Base-by-base conservation (phyloP, 2,888 invertebrate species). In the Eristalis pertinax region DNA sequence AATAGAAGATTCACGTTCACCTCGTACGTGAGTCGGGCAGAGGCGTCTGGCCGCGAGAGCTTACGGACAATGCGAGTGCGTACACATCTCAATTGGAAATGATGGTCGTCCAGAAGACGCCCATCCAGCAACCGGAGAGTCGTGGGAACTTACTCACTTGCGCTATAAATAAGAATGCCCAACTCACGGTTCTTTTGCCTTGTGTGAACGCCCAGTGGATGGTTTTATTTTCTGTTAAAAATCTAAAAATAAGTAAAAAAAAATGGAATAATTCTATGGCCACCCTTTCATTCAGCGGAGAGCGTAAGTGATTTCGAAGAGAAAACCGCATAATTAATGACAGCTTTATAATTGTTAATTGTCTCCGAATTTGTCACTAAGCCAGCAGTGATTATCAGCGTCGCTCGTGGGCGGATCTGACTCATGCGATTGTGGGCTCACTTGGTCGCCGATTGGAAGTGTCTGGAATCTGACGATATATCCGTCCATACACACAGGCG, bases 391-490 rank as follows among this genome's bases (percentile, higher is more conserved):
- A 60, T 72, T 79, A 38, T 56, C 13, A 10, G n/a, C n/a, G 38
- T 24, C 19, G 60, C 58, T 43, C 24, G 79, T 79, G 60, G 79
- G 79, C 65, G 79, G 79, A 72, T 73, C 60, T 67, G 60, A 35
- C 15, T 72, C 72, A 73, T 38, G 58, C 58, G 32, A 10, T 32
- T 3, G 32, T 32, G 32, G 32, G 32, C 32, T 4, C 32, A 32
- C 32, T 32, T 32, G 73, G 5, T 67, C 38, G 65, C 43, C 58
- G 29, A 78, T 63, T 72, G 19, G 73, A 73, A 72, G 32, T 79
- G 79, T 79, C 72, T 72, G 65, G 79, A 79, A 72, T 72, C 22
- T 72, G 29, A 38, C 26, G 56, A 26, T 24, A 1, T 19, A 50
- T 19, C 50, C 7, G 19, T 19, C 8, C 50, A 10, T 50, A n/a